These are phyloP conservation scores for Onychomys leucogaster DNA, from an alignment of 2,797 vertebrate genomes.

Conservation along the genomic window DNA sequence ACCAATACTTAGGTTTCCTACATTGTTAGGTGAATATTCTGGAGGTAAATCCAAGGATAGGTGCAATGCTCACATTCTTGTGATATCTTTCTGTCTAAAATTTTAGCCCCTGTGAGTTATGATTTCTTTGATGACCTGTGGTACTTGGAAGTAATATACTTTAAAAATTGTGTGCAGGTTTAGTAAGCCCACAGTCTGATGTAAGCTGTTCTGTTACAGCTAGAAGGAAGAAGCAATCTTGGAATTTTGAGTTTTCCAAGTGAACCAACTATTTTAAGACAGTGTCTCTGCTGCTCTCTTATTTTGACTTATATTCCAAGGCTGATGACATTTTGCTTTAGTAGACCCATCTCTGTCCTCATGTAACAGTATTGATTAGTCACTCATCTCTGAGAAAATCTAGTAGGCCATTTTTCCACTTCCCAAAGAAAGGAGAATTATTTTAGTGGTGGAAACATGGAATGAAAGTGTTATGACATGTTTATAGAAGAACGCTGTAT, in stretches of 20 bases:
- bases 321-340: constrained; percentile 33
- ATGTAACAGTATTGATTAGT: neutral
- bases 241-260: neutral
- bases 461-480: neutral
- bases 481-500: neutral
- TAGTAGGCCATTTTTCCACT: constrained; percentile 13
- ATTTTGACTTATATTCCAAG: constrained; percentile 19
- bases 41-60: neutral
- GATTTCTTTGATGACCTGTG: neutral
- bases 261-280: constrained; percentile 29
- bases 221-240: constrained; percentile 9
- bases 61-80: neutral
- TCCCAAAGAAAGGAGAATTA: neutral
- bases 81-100: neutral
- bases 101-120: neutral
- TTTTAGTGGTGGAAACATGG: constrained; percentile 10
- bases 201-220: neutral
- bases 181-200: constrained; percentile 3
- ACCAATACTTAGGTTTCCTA: neutral
- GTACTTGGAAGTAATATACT: constrained; percentile 25
- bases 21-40: neutral
- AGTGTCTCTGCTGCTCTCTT: constrained; percentile 2
- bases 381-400: constrained; percentile 4
- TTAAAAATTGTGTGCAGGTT: neutral
- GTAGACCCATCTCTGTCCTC: neutral